Percentiles rank a stretch among this genome's conserved stretches.
These are phyloP conservation scores for Haliaeetus leucogaster DNA, from an alignment of 2,113 vertebrate genomes.

Conservation along the genomic window DNA sequence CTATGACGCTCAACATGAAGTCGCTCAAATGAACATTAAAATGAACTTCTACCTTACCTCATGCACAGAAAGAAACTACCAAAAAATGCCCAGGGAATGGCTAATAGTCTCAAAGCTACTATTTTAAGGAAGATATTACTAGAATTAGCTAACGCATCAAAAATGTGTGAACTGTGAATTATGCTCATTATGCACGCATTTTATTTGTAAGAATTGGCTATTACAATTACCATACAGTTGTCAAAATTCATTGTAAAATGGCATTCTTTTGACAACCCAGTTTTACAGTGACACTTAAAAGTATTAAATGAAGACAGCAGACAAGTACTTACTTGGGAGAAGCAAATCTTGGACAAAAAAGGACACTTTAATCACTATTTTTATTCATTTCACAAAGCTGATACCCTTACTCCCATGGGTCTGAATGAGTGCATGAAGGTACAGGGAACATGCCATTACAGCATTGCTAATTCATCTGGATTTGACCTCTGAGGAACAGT, in stretches of 20 bases:
- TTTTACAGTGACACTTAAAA: neutral
- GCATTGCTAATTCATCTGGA: conserved; percentile 36
- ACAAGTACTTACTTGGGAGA: neutral
- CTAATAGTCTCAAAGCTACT: neutral
- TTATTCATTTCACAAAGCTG: conserved; percentile 15
- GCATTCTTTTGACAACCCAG: neutral
- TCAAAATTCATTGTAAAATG: neutral
- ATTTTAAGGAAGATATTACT: neutral
- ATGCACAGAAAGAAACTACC: neutral
- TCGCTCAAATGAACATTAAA: neutral
- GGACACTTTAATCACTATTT: neutral
- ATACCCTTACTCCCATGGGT: neutral
- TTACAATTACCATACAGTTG: neutral
- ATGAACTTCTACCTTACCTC: neutral
- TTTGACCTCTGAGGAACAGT: conserved; percentile 66
- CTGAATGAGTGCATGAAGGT: neutral
- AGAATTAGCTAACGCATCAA: neutral
- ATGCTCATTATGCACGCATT: neutral
- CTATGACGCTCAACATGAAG: neutral
- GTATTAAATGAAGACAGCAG: neutral
- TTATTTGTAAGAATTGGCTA: neutral
- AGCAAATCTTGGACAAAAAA: neutral
- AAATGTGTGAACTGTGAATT: neutral
- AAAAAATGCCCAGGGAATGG: neutral
- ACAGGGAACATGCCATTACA: conserved; percentile 34